Conservation (phyloP, 2,888 invertebrate genomes). For the Noctua janthe region DNA sequence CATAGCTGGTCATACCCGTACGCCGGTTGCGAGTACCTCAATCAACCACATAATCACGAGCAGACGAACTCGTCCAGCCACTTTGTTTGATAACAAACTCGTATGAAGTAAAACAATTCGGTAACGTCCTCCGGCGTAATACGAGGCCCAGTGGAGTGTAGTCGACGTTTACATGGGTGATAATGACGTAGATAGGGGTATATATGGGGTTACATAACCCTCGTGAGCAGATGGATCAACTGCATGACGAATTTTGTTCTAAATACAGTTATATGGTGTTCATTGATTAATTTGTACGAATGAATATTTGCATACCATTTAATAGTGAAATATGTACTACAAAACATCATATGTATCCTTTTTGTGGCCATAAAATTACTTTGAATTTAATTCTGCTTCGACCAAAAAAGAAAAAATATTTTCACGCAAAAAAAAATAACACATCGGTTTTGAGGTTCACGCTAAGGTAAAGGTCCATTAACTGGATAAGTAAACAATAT, state of each 20-base stretch:
- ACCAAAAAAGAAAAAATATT: too few species aligned
- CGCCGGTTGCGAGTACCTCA: neutral
- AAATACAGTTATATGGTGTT: neutral
- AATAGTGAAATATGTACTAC: too few species aligned
- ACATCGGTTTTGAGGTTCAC: too few species aligned
- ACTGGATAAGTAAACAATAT: neutral
- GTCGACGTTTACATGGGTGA: constrained; percentile 20
- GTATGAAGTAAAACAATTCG: constrained; percentile 29
- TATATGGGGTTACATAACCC: constrained; percentile 6
- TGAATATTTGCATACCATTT: too few species aligned
- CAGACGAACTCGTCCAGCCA: constrained; percentile 9
- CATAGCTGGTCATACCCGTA: neutral
- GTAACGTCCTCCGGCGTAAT: constrained; percentile 21
- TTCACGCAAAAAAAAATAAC: too few species aligned
- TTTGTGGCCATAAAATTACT: too few species aligned
- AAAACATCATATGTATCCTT: too few species aligned
- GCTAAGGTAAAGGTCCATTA: neutral
- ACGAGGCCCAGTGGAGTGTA: constrained; percentile 17
- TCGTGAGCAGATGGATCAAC: neutral
- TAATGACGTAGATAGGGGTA: constrained; percentile 14
- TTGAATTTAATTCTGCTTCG: too few species aligned
- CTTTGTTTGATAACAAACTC: constrained; percentile 46
- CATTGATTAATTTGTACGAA: too few species aligned
- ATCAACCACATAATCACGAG: constrained; percentile 27
- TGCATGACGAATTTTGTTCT: neutral